Conservation (phyloP, 2,888 invertebrate species). For the Pocota personata region DNA sequence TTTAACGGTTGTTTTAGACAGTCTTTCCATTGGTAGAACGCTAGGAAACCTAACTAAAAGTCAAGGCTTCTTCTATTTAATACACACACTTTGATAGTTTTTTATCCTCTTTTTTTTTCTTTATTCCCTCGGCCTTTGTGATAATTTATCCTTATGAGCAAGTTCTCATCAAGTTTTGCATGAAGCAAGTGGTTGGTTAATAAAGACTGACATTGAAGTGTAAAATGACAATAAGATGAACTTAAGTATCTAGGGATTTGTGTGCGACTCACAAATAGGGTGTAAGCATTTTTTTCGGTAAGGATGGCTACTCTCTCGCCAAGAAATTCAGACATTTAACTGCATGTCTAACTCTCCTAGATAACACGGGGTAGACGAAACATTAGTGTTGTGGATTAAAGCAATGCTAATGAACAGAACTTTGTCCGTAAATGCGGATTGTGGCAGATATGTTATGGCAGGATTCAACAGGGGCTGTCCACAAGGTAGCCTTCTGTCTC, state of each 20-base stretch:
- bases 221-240: background rate
- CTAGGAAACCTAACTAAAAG: background rate
- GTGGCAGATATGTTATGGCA: too few relatives aligned
- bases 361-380: too few relatives aligned
- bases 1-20: background rate
- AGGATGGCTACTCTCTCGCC: too few relatives aligned
- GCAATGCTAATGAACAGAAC: too few relatives aligned
- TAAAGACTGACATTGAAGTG: background rate
- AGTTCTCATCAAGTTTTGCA: background rate
- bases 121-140: background rate
- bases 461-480: too few relatives aligned
- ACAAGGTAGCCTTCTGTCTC: too few relatives aligned
- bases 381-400: too few relatives aligned
- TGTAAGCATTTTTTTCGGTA: background rate
- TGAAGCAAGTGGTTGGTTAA: background rate
- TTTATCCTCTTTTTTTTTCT: background rate
- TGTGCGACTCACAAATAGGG: background rate
- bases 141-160: background rate
- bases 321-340: too few relatives aligned
- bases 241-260: background rate
- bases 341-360: too few relatives aligned
- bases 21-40: background rate
- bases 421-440: too few relatives aligned
- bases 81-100: background rate
- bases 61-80: background rate